Evolutionary conservation across 2,797 vertebrate species (phyloP).

Genomic region (Tokudaia muenninki): DNA sequence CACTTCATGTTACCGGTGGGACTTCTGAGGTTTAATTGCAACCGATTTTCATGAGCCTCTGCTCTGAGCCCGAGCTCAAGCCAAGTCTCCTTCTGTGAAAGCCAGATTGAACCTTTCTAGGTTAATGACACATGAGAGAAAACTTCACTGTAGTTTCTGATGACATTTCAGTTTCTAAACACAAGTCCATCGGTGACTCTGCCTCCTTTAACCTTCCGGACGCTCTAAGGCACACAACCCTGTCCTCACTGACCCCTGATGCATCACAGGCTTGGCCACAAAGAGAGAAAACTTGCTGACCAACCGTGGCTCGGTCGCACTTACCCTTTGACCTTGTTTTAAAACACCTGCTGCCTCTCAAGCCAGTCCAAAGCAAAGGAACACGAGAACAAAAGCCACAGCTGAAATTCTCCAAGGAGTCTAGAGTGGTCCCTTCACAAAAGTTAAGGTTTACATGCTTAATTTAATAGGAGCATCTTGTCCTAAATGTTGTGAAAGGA

Average conservation of each 20-base stretch:
- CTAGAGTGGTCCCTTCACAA: slow-evolving; percentile 77
- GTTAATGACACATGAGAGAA: background rate
- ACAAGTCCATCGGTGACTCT: background rate
- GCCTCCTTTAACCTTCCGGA: background rate
- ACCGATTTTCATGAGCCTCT: background rate
- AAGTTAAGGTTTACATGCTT: slow-evolving; percentile 87
- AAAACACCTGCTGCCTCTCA: accelerated
- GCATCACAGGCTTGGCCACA: background rate
- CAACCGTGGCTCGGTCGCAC: background rate
- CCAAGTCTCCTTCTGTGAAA: background rate
- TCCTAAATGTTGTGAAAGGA: slow-evolving; percentile 70
- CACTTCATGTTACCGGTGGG: background rate
- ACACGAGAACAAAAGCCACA: background rate
- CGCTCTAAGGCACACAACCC: background rate
- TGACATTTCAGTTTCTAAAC: background rate
- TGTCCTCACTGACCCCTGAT: background rate
- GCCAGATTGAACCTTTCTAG: background rate
- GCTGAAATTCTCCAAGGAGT: background rate
- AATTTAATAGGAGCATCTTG: slow-evolving; percentile 82
- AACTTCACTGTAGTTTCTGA: background rate
- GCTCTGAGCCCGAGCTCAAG: background rate
- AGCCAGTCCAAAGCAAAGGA: background rate
- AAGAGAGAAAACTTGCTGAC: background rate
- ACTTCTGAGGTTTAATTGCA: background rate
- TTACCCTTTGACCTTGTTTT: background rate